Percentiles rank a stretch among this genome's conserved stretches.
Evolutionary conservation across 2,797 vertebrate genomes (phyloP).

Genomic region (Stomatorhinus walkeri): DNA sequence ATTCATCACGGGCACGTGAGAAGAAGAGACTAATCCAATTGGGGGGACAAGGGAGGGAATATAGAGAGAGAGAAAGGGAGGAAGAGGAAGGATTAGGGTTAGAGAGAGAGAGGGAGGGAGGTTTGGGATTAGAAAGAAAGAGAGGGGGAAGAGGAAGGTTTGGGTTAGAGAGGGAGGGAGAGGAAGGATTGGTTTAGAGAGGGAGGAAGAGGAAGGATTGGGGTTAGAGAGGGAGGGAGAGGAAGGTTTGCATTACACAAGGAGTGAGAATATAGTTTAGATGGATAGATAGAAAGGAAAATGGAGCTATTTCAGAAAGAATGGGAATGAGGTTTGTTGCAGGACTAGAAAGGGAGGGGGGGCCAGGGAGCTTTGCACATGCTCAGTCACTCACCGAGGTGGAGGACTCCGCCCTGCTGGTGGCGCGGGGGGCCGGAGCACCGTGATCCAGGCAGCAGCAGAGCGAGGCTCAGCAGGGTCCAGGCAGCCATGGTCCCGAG

Average conservation of each 20-base stretch:
- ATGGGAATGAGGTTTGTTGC: background rate
- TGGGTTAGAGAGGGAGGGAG: background rate
- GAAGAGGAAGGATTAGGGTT: background rate
- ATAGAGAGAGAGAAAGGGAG: background rate
- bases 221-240: too few species aligned
- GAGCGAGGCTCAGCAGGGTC: background rate
- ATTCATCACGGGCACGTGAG: background rate
- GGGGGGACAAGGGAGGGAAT: background rate
- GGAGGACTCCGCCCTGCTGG: background rate
- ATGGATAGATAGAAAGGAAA: conserved; percentile 9
- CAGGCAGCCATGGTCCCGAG: background rate
- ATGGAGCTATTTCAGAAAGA: background rate
- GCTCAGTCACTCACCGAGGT: background rate
- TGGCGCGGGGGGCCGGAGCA: background rate
- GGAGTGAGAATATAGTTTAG: background rate
- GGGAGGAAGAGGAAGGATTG: background rate
- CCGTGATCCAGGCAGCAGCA: background rate
- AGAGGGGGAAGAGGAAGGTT: background rate
- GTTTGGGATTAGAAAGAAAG: background rate
- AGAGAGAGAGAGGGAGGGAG: too few species aligned
- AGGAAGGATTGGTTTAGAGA: background rate
- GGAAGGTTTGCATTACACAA: background rate
- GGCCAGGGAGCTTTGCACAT: background rate
- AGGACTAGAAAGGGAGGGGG: background rate
- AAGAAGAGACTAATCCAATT: too few species aligned